Evolutionary conservation across 37 sponge, comb jelly and placozoan species (phyloP), one percentile per base, ranked within the genome.

Genomic region (Halisarca cf. caerulea): DNA sequence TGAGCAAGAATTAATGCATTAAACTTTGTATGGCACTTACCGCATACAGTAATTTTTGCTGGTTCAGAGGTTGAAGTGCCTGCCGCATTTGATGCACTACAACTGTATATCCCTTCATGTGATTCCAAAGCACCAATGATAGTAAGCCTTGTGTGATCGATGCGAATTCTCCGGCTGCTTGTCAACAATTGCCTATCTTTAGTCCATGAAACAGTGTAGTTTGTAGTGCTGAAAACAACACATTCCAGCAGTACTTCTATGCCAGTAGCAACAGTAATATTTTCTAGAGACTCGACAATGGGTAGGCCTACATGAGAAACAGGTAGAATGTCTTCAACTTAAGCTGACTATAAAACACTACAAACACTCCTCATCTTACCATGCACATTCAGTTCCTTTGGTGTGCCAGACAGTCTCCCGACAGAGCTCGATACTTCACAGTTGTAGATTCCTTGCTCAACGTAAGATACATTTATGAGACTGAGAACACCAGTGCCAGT

Each of bases 41-140:
- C 77, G 41, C 77, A 74, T 21, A 74, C 77, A 4, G n/a, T 42
- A 3, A 74, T 21, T 36, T 44, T 74, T 20, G 45, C 77, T 41
- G 77, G 77, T 44, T 74, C 44, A 42, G 77, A 74, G 41, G 2
- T 18, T 20, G 77, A 36, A 24, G 45, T 74, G 24, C 77, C 77
- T 25, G 77, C 77, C 36, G 45, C 45, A 21, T 74, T 74, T 32
- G 77, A n/a, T 15, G 42, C 77, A 15, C 36, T 40, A 41, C 77
- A 74, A 24, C 45, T n/a, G 25, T n/a, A 74, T 11, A 4, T 6
- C 25, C 77, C 77, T 40, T 74, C 77, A 40, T 74, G 45, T 21
- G n/a, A 3, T 23, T 40, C 24, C 25, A 40, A 24, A 15, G 24
- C 45, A 2, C 45, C 25, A 7, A 17, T n/a, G 7, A 74, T 74